These are phyloP conservation scores for Ennomos fuscantarius DNA, from an alignment of 2,888 invertebrate species.

Conservation along the genomic window DNA sequence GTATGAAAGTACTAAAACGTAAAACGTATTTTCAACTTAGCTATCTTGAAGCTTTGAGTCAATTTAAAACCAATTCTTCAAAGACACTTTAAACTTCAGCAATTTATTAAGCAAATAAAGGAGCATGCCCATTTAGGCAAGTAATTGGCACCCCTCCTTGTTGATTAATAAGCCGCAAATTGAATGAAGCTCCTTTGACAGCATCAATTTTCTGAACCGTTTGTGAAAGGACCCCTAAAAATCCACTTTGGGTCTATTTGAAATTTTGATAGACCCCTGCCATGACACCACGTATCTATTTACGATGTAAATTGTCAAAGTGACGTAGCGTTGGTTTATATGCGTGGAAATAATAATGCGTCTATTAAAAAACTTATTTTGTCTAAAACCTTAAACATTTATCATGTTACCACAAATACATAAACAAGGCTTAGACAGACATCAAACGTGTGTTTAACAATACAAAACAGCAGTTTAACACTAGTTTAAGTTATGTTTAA, in stretches of 20 bases:
- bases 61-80: constrained; percentile 36
- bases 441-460: too few species aligned
- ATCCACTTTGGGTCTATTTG: constrained; percentile 81
- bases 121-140: constrained; percentile 44
- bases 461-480: too few species aligned
- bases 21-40: too few species aligned
- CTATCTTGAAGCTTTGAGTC: constrained; percentile 1
- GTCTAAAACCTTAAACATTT: too few species aligned
- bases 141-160: constrained; percentile 44
- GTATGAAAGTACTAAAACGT: too few species aligned
- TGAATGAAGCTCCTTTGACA: constrained; percentile 80
- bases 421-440: too few species aligned
- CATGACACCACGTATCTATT: constrained; percentile 82
- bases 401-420: too few species aligned
- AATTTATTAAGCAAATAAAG: constrained; percentile 61
- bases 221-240: constrained; percentile 75
- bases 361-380: too few species aligned
- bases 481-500: too few species aligned
- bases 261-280: constrained; percentile 81
- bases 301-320: constrained; percentile 84
- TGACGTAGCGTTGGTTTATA: constrained; percentile 56
- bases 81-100: constrained; percentile 39
- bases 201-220: constrained; percentile 80
- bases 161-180: constrained; percentile 82
- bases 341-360: constrained; percentile 39